These are phyloP conservation scores for Allacma fusca DNA, from an alignment of 2,888 invertebrate species.

Conservation along the genomic window DNA sequence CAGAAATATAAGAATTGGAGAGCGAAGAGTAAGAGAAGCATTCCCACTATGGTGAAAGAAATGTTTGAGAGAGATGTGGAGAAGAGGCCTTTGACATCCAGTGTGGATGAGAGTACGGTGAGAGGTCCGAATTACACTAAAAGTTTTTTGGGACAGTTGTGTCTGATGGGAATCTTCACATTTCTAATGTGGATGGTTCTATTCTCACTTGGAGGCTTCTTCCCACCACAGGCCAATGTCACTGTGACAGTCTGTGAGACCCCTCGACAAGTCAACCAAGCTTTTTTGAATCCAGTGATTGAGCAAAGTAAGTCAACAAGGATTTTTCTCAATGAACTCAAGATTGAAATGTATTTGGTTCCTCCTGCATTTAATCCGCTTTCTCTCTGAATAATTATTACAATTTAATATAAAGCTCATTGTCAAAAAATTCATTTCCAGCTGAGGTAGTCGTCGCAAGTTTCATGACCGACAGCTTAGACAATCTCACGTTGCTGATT, in stretches of 20 bases:
- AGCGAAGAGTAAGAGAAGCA: no score
- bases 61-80: neutral
- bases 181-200: slow-evolving; percentile 28
- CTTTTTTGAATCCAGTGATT: neutral
- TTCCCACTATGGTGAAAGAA: neutral
- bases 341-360: no score
- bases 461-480: no score
- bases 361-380: no score
- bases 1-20: no score
- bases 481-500: no score
- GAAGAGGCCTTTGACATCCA: neutral
- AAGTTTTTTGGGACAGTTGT: neutral
- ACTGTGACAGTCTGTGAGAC: neutral
- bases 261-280: neutral
- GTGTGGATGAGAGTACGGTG: neutral
- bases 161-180: slow-evolving; percentile 19
- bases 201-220: slow-evolving; percentile 16
- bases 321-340: neutral
- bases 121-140: neutral
- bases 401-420: no score
- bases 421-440: no score
- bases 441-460: no score
- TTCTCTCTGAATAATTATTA: no score
- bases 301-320: neutral
- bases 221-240: neutral